These are phyloP conservation scores for Dasypolia templi DNA, from an alignment of 2,888 invertebrate genomes.

Conservation along the genomic window DNA sequence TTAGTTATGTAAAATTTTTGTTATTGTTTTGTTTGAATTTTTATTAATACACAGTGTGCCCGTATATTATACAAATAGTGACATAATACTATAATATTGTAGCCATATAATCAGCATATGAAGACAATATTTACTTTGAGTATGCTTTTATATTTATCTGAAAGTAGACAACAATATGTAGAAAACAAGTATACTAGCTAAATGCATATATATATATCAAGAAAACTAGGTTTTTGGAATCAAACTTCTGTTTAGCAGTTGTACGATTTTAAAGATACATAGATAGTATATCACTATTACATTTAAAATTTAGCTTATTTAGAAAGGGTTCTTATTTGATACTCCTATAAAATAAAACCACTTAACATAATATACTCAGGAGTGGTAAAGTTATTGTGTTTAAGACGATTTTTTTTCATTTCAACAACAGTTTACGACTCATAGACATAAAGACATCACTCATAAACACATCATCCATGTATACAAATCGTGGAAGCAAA, in stretches of 20 bases:
- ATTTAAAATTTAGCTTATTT: slow-evolving; percentile 53
- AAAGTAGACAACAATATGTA: slow-evolving; percentile 85
- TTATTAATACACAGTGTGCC: slow-evolving; percentile 87
- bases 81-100: slow-evolving; percentile 82
- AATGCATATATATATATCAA: slow-evolving; percentile 77
- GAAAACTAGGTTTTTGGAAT: slow-evolving; percentile 60
- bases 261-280: slow-evolving; percentile 56
- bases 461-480: slow-evolving; percentile 73
- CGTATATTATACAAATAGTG: slow-evolving; percentile 84
- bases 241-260: slow-evolving; percentile 62
- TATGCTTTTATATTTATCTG: slow-evolving; percentile 86
- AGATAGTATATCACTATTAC: slow-evolving; percentile 47
- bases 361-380: slow-evolving; percentile 35
- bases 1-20: slow-evolving; percentile 80
- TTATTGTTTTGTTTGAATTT: slow-evolving; percentile 74
- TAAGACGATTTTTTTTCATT: slow-evolving; percentile 55
- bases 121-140: slow-evolving; percentile 85
- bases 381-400: slow-evolving; percentile 59
- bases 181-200: slow-evolving; percentile 82
- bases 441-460: slow-evolving; percentile 70
- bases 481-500: slow-evolving; percentile 57
- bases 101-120: slow-evolving; percentile 85
- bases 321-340: slow-evolving; percentile 53
- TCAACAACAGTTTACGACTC: slow-evolving; percentile 68
- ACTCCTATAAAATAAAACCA: slow-evolving; percentile 45